Evolutionary conservation across 2,113 vertebrate species (phyloP).

Genomic region (Nycticorax nycticorax): DNA sequence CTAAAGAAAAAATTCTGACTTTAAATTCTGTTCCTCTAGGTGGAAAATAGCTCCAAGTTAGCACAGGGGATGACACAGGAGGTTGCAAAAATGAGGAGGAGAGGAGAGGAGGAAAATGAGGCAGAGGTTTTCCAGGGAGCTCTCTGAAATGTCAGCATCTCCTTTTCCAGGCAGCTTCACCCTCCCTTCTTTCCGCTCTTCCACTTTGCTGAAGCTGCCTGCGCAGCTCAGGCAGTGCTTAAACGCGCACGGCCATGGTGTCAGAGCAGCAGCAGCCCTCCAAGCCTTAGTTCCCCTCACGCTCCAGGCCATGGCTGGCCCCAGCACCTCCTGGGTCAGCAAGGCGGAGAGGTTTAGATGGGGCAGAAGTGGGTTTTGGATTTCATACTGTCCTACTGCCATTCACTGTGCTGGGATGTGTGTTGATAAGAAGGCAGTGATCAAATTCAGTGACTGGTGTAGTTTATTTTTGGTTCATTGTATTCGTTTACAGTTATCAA

Average conservation of each 20-base stretch:
- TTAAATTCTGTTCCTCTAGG: not conserved
- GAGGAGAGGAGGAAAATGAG: not conserved
- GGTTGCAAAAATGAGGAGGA: not conserved
- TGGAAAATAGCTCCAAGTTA: not conserved
- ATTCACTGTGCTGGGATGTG: not conserved
- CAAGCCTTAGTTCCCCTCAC: not conserved
- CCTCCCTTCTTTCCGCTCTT: not conserved
- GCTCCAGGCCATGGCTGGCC: not conserved
- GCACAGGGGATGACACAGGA: not conserved
- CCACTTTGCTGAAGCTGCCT: not conserved
- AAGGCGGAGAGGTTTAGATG: not conserved
- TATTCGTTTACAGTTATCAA: not conserved
- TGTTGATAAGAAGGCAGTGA: not conserved
- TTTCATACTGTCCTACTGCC: not conserved
- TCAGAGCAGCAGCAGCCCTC: not conserved
- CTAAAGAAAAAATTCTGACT: not conserved
- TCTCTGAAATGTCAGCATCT: not conserved
- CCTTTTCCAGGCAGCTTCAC: not conserved
- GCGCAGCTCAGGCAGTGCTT: not conserved
- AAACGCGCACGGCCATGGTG: rapidly evolving
- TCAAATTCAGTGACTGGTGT: not conserved
- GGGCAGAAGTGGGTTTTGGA: not conserved
- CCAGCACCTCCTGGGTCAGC: rapidly evolving
- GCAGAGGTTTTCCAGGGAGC: not conserved
- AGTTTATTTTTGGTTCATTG: not conserved